phyloP scores from a whole-genome alignment of 2,797 vertebrate genomes.

The Xiphorhynchus erythropygius region DNA sequence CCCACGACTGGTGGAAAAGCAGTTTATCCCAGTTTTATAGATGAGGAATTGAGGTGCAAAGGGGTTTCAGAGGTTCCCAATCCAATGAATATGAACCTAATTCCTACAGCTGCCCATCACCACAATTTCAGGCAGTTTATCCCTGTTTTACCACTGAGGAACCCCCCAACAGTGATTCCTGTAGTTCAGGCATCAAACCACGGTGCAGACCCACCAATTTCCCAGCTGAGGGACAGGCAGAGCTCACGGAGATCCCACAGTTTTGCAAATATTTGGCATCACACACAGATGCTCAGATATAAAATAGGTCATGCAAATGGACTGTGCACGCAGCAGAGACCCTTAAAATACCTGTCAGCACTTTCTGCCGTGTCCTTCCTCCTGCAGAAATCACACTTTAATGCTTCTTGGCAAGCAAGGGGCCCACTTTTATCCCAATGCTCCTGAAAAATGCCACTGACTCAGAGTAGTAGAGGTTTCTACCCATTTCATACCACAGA shows the following conservation, averaged over 20 bases:
- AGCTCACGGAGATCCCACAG: background rate
- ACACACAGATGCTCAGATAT: background rate
- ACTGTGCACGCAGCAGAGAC: background rate
- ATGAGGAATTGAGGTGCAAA: background rate
- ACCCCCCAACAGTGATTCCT: background rate
- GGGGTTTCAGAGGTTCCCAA: background rate
- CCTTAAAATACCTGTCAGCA: background rate
- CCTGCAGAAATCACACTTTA: background rate
- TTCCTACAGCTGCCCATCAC: background rate
- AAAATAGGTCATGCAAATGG: background rate
- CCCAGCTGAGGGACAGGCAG: background rate
- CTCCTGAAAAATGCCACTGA: background rate
- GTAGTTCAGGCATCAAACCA: background rate
- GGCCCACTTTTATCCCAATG: background rate
- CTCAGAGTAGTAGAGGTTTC: fast-evolving
- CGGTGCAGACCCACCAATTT: background rate
- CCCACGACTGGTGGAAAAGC: fast-evolving
- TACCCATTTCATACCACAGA: background rate
- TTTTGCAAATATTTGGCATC: background rate
- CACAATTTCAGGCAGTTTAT: fast-evolving
- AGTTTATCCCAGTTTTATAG: background rate
- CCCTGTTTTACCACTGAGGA: background rate
- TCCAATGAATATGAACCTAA: background rate
- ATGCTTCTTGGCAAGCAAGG: background rate
- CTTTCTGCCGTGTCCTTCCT: background rate